Evolutionary conservation across 2,888 invertebrate species (phyloP).

Genomic region (Cephus nigrinus): DNA sequence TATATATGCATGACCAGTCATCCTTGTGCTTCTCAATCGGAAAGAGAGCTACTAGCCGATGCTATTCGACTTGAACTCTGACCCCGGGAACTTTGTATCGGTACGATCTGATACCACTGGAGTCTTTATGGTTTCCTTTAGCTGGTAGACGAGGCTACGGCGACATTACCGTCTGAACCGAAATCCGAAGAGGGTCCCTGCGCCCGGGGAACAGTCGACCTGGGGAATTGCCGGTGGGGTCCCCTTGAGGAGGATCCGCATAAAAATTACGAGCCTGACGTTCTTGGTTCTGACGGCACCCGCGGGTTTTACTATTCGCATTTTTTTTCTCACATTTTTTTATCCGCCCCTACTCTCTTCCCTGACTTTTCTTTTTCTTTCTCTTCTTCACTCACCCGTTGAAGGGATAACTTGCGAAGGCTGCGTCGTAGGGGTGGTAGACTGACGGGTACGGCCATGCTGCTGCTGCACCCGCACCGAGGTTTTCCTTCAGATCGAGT

Average conservation of each 20-base stretch:
- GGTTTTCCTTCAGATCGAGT: slow-evolving; percentile 88
- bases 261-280: background rate
- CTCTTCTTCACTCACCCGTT: slow-evolving; percentile 83
- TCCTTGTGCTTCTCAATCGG: background rate
- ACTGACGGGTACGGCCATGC: slow-evolving; percentile 92
- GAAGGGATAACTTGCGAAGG: slow-evolving; percentile 93
- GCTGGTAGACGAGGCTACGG: background rate
- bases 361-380: background rate
- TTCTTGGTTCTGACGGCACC: too few relatives aligned
- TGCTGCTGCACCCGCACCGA: slow-evolving; percentile 81
- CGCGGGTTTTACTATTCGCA: background rate
- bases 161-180: slow-evolving; percentile 21
- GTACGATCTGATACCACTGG: slow-evolving; percentile 17
- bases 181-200: slow-evolving; percentile 15
- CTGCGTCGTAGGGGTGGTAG: slow-evolving; percentile 94
- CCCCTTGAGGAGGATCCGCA: background rate
- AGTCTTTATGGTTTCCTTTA: slow-evolving; percentile 24
- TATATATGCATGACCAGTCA: too few relatives aligned
- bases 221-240: background rate
- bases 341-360: background rate
- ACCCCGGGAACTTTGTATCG: slow-evolving; percentile 15
- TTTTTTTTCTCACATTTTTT: slow-evolving; percentile 3
- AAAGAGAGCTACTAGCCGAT: background rate
- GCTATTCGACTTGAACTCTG: background rate
- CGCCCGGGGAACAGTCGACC: background rate